Evolutionary conservation across 2,797 vertebrate genomes (phyloP), one percentile per base, ranked within the genome.

Genomic region (Sebastes minor): DNA sequence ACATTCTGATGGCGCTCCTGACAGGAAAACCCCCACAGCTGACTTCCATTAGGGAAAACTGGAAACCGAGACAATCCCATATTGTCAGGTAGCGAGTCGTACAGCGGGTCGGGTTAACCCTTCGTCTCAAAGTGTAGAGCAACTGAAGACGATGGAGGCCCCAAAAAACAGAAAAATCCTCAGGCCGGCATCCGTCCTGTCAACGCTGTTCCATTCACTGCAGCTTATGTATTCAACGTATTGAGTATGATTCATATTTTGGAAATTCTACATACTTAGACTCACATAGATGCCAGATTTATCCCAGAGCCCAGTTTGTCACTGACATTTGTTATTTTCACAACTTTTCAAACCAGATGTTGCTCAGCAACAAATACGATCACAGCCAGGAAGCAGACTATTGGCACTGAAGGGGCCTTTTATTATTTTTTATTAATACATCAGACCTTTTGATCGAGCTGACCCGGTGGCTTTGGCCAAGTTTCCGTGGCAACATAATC

Each of bases 1-100:
- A 74, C 86, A 75, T 62, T 86, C 81, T 79, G 80, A 91, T 66
- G 84, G 76, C 53, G 65, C 83, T 88, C 71, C 83, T 73, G 81
- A 84, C 53, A 88, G 86, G 83, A 84, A 89, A 81, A 66, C 42
- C 53, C 53, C 76, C 73, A 76, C 92, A 92, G 88, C 90, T 92
- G 89, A 91, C 74, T 91, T 93, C 82, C 91, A 93, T 93, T 90
- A 91, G 74, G 75, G 81, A 82, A 74, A 92, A 85, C 81, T 85
- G 86, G 80, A 87, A 90, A 76, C 70, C 83, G 63, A 85, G 71
- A 92, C 88, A 85, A 81, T 84, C 83, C 70, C 74, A 74, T 83
- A 81, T 77, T 83, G 88, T 93, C 90, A 91, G 89, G 81, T 90
- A 78, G 60, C 76, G 77, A 88, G 90, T 86, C 81, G 74, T 20